Base-by-base conservation (phyloP, 2,113 vertebrate species). In the Perognathus longimembris region DNA sequence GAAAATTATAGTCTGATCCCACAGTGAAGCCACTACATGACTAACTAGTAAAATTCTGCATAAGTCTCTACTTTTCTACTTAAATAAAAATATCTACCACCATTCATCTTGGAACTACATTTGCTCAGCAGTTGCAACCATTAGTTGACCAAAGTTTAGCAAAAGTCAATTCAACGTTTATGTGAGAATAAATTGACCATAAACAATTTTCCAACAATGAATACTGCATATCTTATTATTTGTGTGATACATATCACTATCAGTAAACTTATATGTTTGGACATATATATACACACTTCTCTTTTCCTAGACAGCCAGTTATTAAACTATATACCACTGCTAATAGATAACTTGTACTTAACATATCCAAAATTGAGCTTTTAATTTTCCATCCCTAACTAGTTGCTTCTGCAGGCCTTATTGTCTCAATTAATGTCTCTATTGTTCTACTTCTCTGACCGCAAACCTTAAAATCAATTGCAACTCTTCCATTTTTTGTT, bases 71-170 rank as follows among this genome's bases (percentile, higher is more conserved):
- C 71, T 59, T 34, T 88, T 90, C 76, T 20, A 36, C n/a, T 50
- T 50, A 92, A 95, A 85, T 54, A 38, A 80, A 90, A 81, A 94
- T 64, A 71, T 76, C 67, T 88, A 75, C 36, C 57, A 90, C 54
- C 22, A 63, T 84, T 92, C 26, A 88, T 80, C 36, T 87, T 71
- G 66, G 57, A 78, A 91, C 6, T 67, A 67, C 9, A 85, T 38
- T 86, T 76, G 6, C 78, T 92, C 38, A 57, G 45, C 21, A 89
- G 4, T 8, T 63, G 50, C 50, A 84, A 57, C 26, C 34, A 57
- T 78, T 85, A 64, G 21, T 40, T 84, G 61, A 24, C 42, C 83
- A 61, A 8, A 61, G 24, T 88, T 63, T 92, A 63, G n/a, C 34
- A 88, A 88, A 90, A 91, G 88, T 38, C 24, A 59, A 22, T 88